Evolutionary conservation across 2,888 invertebrate species (phyloP), one percentile per base, ranked within the genome.

Genomic region (Aporophyla lueneburgensis): DNA sequence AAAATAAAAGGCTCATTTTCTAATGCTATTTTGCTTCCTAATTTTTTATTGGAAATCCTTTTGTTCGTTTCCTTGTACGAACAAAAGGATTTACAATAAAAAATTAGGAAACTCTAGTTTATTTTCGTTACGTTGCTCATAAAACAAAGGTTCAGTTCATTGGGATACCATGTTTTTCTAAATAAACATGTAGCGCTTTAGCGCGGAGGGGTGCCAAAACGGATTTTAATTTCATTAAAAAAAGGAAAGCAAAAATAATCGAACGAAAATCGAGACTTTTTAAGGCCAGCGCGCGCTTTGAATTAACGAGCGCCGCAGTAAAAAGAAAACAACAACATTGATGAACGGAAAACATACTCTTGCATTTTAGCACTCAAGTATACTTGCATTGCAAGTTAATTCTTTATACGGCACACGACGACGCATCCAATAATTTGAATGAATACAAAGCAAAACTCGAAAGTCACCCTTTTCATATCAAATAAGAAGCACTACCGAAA

Each of bases 181-280:
- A 88, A 86, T 80, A 85, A 89, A 87, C 86, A 86, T 78, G 84
- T 76, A 67, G 43, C 65, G 71, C 27, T 71, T 71, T 49, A 78
- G 74, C 71, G 71, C 67, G 76, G 81, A 80, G 71, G 66, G 71
- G 71, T 78, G 83, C 82, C 75, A 84, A 86, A 88, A 77, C 69
- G 78, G 73, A 76, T 80, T 88, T 87, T 85, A 86, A 87, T 88
- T 86, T 87, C 74, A 69, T 81, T 21, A 75, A 87, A 83, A 74
- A 80, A 78, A 74, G 53, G 67, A 78, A 53, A 65, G 33, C 19
- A 71, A 74, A 72, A 80, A 83, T 69, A 78, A 80, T 87, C 69
- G 69, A 82, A 73, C 74, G 76, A 76, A 76, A 83, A 83, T 78
- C 66, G 46, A 74, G 74, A 81, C 56, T 80, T 80, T 83, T 58